These are phyloP conservation scores for Saccostrea cuccullata DNA, from an alignment of 1,140 invertebrate genomes.

Conservation along the genomic window DNA sequence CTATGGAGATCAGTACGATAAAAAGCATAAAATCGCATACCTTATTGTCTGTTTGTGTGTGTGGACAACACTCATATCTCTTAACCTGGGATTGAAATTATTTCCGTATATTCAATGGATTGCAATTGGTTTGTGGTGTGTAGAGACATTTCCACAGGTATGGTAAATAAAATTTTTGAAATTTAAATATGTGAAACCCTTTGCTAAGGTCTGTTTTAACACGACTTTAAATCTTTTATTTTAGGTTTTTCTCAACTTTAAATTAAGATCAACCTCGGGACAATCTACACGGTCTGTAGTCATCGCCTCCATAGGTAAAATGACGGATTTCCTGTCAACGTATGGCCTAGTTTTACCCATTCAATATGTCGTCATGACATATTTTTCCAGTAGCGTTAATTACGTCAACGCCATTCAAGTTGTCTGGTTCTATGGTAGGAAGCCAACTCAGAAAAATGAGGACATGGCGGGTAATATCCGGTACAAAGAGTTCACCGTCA, in stretches of 20 bases:
- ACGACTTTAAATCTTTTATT: conserved; percentile 35
- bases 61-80: conserved; percentile 54
- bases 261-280: conserved; percentile 61
- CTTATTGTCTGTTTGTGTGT: conserved; percentile 43
- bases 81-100: conserved; percentile 55
- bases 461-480: neutral
- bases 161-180: neutral
- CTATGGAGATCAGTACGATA: conserved; percentile 52
- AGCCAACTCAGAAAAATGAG: neutral
- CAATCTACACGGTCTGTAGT: conserved; percentile 61
- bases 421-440: conserved; percentile 53
- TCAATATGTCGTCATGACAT: conserved; percentile 69
- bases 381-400: conserved; percentile 65
- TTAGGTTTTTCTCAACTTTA: conserved; percentile 67
- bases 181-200: neutral
- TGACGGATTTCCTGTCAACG: conserved; percentile 62
- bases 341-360: conserved; percentile 63
- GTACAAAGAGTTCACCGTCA: neutral
- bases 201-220: neutral
- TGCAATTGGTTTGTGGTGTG: conserved; percentile 66
- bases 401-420: conserved; percentile 65
- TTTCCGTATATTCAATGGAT: conserved; percentile 61
- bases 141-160: conserved; percentile 70
- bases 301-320: conserved; percentile 64
- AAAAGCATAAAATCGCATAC: conserved; percentile 53